Percentiles rank a stretch among this genome's conserved stretches.
Evolutionary conservation across 2,113 vertebrate species (phyloP).

Genomic region (Aleadryas rufinucha): DNA sequence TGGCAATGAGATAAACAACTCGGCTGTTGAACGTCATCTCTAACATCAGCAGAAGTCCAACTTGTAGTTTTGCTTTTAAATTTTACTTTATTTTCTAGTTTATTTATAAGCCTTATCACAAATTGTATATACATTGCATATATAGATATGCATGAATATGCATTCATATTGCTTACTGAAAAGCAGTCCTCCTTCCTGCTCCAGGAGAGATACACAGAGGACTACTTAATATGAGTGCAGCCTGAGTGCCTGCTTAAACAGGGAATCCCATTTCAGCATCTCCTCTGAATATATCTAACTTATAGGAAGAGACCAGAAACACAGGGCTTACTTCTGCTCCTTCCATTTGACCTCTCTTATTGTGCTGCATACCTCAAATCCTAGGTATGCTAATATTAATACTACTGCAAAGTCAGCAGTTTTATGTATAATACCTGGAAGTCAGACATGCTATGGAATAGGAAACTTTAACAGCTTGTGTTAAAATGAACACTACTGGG

Average conservation of each 20-base stretch:
- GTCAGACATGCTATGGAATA: neutral
- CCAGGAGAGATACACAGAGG: neutral
- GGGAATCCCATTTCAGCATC: neutral
- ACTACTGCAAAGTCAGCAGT: slow-evolving; percentile 16
- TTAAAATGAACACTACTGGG: neutral
- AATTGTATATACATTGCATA: neutral
- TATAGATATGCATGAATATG: too few relatives aligned
- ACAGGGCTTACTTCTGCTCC: neutral
- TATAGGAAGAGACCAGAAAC: neutral
- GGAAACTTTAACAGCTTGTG: slow-evolving; percentile 15
- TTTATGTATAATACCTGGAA: slow-evolving; percentile 49
- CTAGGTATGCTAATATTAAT: neutral
- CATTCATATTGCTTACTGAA: neutral
- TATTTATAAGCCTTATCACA: neutral
- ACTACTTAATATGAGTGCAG: fast-evolving
- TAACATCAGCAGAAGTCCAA: neutral
- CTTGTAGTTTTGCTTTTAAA: neutral
- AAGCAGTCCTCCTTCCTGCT: neutral
- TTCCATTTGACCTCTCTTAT: neutral
- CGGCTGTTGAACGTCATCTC: neutral
- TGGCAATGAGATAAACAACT: neutral
- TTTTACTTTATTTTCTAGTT: neutral
- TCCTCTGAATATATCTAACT: neutral
- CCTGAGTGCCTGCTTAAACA: neutral
- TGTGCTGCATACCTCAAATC: neutral